Evolutionary conservation across 2,113 vertebrate species (phyloP).

Genomic region (Apteryx owenii): DNA sequence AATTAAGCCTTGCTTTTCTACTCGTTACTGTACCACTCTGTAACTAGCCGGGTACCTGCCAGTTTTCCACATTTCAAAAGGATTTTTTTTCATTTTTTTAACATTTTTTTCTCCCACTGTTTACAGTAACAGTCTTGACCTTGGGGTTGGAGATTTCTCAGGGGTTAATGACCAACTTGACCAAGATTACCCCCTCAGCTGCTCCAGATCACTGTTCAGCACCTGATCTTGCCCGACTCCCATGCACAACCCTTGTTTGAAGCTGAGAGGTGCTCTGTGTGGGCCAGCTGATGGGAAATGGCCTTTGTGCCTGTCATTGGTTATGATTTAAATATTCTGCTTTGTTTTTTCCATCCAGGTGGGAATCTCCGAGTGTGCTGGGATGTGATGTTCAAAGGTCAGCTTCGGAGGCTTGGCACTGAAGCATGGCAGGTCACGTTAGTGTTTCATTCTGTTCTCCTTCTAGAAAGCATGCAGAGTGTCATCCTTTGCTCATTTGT

Average conservation of each 20-base stretch:
- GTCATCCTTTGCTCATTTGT: background rate
- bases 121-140: background rate
- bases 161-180: background rate
- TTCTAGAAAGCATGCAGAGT: background rate
- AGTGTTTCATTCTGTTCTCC: background rate
- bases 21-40: background rate
- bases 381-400: background rate
- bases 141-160: background rate
- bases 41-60: background rate
- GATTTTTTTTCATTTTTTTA: background rate
- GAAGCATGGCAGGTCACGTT: fast-evolving
- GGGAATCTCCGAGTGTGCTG: background rate
- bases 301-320: background rate
- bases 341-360: background rate
- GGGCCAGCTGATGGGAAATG: background rate
- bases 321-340: background rate
- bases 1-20: background rate
- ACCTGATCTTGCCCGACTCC: background rate
- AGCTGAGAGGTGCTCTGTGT: background rate
- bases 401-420: background rate
- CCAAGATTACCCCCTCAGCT: background rate
- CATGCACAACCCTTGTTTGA: background rate
- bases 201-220: background rate
- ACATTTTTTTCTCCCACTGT: background rate
- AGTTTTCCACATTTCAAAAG: background rate